phyloP scores from a whole-genome alignment of 2,113 vertebrate genomes.

The Microcebus griseorufus region DNA sequence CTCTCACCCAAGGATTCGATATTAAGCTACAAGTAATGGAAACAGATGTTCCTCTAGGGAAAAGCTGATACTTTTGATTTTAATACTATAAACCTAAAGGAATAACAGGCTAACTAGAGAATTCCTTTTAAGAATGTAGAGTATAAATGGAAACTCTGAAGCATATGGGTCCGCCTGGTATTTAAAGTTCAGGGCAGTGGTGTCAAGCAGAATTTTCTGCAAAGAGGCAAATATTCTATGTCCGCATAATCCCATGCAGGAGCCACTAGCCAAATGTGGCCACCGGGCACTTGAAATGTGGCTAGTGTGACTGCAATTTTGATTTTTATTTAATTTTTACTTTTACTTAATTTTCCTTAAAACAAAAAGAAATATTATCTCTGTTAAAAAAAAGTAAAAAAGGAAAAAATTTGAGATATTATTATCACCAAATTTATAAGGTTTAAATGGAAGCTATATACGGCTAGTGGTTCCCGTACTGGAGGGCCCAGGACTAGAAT shows the following conservation, averaged over 20 bases:
- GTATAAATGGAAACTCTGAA: background rate
- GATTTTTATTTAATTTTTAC: background rate
- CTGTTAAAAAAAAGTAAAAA: too few relatives aligned
- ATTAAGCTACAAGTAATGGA: background rate
- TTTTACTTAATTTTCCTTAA: background rate
- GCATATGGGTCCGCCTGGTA: background rate
- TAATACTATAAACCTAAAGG: background rate
- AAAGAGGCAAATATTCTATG: background rate
- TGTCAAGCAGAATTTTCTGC: background rate
- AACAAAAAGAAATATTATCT: too few relatives aligned
- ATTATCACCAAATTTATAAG: too few relatives aligned
- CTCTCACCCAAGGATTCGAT: background rate
- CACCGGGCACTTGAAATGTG: background rate
- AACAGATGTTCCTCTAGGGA: background rate
- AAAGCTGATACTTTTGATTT: conserved; percentile 24
- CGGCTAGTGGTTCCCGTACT: background rate
- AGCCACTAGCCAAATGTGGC: background rate
- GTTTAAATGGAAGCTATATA: background rate
- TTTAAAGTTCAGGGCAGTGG: background rate
- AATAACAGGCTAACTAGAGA: background rate
- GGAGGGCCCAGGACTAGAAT: background rate
- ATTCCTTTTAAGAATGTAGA: background rate
- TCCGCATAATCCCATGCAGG: background rate
- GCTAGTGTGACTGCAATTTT: background rate
- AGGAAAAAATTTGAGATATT: too few relatives aligned